Conservation (phyloP, 2,113 vertebrate species). For the Triplophysa rosa region DNA sequence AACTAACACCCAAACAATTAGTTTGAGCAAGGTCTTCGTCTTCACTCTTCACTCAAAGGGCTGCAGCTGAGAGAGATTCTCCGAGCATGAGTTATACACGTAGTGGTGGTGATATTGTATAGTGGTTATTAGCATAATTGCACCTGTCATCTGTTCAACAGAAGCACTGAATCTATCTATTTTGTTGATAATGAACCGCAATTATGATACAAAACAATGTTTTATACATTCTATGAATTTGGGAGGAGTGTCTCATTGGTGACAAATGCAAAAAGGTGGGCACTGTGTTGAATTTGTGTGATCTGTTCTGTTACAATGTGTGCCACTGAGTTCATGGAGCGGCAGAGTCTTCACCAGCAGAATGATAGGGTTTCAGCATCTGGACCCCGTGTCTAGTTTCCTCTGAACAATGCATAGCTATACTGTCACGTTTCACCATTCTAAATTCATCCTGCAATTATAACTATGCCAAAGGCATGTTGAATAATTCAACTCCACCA, state of each 20-base stretch:
- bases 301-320: neutral
- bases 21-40: neutral
- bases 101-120: neutral
- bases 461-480: constrained; percentile 62
- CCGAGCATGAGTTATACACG: neutral
- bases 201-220: neutral
- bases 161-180: no score
- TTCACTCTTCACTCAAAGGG: neutral
- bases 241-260: neutral
- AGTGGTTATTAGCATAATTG: neutral
- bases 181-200: neutral
- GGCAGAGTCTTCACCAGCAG: constrained; percentile 55
- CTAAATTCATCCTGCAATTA: constrained; percentile 73
- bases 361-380: constrained; percentile 67
- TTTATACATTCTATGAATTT: neutral
- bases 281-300: neutral
- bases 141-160: no score
- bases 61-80: neutral
- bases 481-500: constrained; percentile 68
- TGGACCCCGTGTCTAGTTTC: constrained; percentile 73
- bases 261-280: neutral
- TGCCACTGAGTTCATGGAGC: constrained; percentile 53
- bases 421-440: constrained; percentile 59
- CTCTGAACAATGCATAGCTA: constrained; percentile 50
- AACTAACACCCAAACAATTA: constrained; percentile 16